These are phyloP conservation scores for Syngnathus rostellatus DNA, from an alignment of 2,797 vertebrate genomes.

Conservation along the genomic window DNA sequence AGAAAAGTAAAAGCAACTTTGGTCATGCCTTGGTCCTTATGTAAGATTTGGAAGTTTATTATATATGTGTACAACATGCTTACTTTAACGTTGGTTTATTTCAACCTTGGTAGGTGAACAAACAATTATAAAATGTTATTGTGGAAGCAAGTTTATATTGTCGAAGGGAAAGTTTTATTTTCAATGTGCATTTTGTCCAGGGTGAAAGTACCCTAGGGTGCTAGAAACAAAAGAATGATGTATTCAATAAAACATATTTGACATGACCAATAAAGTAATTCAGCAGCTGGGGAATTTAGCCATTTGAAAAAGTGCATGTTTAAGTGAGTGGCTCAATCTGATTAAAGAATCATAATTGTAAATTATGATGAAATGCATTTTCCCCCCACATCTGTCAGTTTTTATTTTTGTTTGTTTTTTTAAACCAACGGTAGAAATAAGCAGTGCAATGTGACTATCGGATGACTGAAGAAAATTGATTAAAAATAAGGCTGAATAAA, in stretches of 20 bases:
- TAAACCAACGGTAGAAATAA: background rate
- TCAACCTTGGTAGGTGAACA: background rate
- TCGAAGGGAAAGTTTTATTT: slow-evolving; percentile 7
- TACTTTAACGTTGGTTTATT: background rate
- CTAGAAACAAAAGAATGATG: slow-evolving; percentile 1
- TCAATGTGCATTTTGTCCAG: background rate
- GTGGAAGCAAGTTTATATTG: slow-evolving; percentile 6
- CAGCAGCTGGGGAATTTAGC: background rate
- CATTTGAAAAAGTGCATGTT: background rate
- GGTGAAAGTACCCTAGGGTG: background rate
- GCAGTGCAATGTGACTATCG: background rate
- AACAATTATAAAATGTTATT: background rate
- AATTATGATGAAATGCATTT: background rate
- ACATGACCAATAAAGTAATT: background rate
- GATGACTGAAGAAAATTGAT: slow-evolving; percentile 10
- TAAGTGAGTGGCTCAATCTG: background rate
- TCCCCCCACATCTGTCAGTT: background rate
- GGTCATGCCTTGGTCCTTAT: background rate
- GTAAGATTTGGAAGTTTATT: background rate
- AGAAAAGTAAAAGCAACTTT: background rate
- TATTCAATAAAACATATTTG: slow-evolving; percentile 4
- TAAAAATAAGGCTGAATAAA: background rate
- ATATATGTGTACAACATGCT: background rate
- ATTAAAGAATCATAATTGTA: background rate
- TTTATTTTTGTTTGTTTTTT: background rate